phyloP scores from a whole-genome alignment of 2,113 vertebrate species.

The Ailuropoda melanoleuca region DNA sequence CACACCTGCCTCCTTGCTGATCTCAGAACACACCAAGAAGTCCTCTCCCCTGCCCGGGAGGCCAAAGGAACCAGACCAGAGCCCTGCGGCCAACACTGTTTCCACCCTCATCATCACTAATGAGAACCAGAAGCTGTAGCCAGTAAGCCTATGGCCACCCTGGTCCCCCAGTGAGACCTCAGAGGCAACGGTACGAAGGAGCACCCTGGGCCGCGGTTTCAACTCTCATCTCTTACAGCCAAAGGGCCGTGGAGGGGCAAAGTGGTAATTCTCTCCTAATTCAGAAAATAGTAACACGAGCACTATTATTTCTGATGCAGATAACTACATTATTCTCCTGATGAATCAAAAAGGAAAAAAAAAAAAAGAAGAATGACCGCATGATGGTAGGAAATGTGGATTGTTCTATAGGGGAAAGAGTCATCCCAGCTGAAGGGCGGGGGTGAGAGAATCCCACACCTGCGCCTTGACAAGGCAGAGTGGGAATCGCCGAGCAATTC shows the following conservation, averaged over 20 bases:
- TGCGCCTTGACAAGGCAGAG: background rate
- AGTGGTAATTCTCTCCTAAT: background rate
- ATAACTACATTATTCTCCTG: background rate
- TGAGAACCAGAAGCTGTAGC: background rate
- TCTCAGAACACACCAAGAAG: background rate
- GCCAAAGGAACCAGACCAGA: background rate
- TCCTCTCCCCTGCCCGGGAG: background rate
- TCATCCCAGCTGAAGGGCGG: no score
- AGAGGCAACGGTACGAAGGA: background rate
- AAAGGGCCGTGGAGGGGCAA: background rate
- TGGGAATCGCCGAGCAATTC: background rate
- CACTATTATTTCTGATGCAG: background rate
- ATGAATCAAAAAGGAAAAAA: background rate
- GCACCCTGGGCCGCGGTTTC: accelerated
- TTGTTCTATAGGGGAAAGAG: background rate
- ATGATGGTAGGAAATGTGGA: background rate
- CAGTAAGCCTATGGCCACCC: background rate
- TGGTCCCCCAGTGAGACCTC: background rate
- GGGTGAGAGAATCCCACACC: background rate
- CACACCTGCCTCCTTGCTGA: background rate
- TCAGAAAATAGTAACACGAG: background rate
- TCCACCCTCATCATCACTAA: background rate
- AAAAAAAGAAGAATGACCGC: background rate
- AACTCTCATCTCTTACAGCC: background rate
- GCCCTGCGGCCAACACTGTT: background rate